Evolutionary conservation across 2,113 vertebrate genomes (phyloP), one percentile per base, ranked within the genome.

Genomic region (Orycteropus afer): DNA sequence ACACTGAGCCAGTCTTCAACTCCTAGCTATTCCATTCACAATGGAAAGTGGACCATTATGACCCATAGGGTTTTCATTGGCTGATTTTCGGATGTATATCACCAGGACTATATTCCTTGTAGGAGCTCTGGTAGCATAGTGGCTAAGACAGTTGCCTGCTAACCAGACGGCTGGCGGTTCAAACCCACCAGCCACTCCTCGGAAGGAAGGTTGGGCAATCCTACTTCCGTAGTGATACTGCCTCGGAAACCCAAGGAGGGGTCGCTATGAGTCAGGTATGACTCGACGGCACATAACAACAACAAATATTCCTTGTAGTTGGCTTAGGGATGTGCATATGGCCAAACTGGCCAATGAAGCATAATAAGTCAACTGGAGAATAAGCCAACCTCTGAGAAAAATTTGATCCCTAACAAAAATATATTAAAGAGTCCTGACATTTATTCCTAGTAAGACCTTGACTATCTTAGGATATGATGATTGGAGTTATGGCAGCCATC

Each of bases 381-480:
- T n/a, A n/a, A n/a, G n/a, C n/a, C n/a, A n/a, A 84, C 32, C 45
- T 89, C 42, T 63, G 76, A 94, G 34, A 84, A 71, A 69, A 55
- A 77, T 45, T 77, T 92, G 37, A 59, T 87, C 83, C 79, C 85
- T 71, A 2, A 69, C 47, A 87, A 84, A 89, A 40, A 78, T 7
- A 65, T 29, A 81, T 76, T 15, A 77, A 61, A 61, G 27, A 93
- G 45, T 45, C 18, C 42, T 53, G 61, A 74, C 34, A 59, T 76
- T 78, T 47, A 79, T 69, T 91, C 42, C 55, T n/a, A 51, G 57
- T 37, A 89, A 42, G 65, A 95, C 77, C 61, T 55, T 94, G 67
- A 51, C 32, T 95, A 61, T 53, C 95, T 91, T 74, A 92, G 77
- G 37, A 73, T 22, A 51, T 2, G 59, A 45, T 78, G 40, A 20